Percentiles rank a stretch among this genome's conserved stretches.
These are phyloP conservation scores for Balaeniceps rex DNA, from an alignment of 2,113 vertebrate species.

Conservation along the genomic window DNA sequence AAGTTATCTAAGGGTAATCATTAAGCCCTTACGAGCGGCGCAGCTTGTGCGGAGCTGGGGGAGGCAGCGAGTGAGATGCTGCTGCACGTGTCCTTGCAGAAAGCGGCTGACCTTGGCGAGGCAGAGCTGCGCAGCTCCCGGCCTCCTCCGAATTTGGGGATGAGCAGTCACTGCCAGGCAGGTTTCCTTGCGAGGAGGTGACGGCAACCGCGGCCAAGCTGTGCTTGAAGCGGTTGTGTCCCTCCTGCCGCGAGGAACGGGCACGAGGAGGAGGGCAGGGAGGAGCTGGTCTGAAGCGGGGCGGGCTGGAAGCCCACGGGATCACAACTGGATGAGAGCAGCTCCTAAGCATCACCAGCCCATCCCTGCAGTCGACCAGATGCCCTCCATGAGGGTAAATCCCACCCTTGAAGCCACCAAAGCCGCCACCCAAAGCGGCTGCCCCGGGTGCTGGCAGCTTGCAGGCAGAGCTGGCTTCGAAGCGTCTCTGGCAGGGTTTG, in stretches of 20 bases:
- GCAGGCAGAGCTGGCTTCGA: not conserved
- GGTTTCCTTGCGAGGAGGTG: rapidly evolving
- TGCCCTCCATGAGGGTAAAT: not conserved
- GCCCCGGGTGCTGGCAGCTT: not conserved
- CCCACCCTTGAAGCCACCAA: not conserved
- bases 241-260: not conserved
- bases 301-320: rapidly evolving
- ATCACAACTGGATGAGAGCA: not conserved
- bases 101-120: not conserved
- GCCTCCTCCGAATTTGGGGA: rapidly evolving
- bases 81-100: slow-evolving; percentile 16
- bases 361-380: not conserved
- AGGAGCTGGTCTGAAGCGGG: not conserved
- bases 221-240: rapidly evolving
- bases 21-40: not conserved
- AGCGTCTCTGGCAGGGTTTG: not conserved
- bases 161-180: rapidly evolving
- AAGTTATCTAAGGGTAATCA: slow-evolving; percentile 39
- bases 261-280: rapidly evolving
- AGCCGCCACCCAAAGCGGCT: not conserved
- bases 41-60: not conserved
- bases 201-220: rapidly evolving
- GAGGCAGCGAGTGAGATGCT: not conserved
- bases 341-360: not conserved
- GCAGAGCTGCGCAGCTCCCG: not conserved